phyloP scores from a whole-genome alignment of 1,140 invertebrate genomes.

The Caerostris darwini region DNA sequence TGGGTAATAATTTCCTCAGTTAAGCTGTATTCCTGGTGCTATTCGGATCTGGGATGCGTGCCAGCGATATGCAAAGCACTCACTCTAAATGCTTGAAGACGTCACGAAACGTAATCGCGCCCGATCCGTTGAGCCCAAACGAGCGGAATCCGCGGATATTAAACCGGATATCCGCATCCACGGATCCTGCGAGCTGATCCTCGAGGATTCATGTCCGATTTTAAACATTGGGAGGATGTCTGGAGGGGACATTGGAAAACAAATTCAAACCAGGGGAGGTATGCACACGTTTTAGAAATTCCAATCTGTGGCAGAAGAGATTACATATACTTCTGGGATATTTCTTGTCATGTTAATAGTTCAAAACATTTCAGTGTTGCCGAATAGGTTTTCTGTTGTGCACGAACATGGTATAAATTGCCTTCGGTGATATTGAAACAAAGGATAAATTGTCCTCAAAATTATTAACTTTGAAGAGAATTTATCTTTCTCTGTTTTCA shows the following conservation, averaged over 20 bases:
- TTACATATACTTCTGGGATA: no score
- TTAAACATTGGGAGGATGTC: not conserved
- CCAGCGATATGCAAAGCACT: not conserved
- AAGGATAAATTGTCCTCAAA: no score
- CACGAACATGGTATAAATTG: no score
- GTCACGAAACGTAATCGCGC: conserved; percentile 38
- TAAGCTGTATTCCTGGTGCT: not conserved
- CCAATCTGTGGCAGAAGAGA: no score
- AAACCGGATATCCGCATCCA: not conserved
- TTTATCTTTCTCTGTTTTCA: no score
- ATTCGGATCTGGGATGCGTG: not conserved
- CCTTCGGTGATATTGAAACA: no score
- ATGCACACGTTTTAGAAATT: no score
- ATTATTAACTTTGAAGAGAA: no score
- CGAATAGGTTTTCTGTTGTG: no score
- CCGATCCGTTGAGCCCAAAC: conserved; percentile 7
- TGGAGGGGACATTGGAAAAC: not conserved
- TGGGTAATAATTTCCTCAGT: conserved; percentile 48
- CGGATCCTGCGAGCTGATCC: not conserved
- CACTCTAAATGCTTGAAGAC: not conserved
- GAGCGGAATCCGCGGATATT: conserved; percentile 38
- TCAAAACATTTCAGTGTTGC: no score
- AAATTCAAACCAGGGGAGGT: not conserved
- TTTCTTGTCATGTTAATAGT: no score
- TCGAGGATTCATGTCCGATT: not conserved